phyloP scores from a whole-genome alignment of 2,113 vertebrate genomes.

The Gobiocypris rarus region DNA sequence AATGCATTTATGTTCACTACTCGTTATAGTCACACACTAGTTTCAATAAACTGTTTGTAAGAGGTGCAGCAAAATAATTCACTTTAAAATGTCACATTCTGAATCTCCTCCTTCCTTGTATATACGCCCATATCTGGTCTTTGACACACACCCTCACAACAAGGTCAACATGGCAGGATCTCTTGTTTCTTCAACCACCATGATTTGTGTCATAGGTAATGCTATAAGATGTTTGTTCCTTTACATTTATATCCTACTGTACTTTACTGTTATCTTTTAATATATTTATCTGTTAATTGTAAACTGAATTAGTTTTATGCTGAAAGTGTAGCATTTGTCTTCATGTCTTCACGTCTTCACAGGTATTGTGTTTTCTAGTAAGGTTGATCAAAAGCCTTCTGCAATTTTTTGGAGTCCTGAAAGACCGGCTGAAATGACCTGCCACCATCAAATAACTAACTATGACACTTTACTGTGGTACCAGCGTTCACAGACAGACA shows the following conservation, averaged over 20 bases:
- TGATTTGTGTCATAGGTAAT: constrained; percentile 1
- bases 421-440: constrained; percentile 32
- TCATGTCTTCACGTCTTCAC: too few species aligned
- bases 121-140: background rate
- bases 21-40: background rate
- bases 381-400: constrained; percentile 45
- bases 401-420: constrained; percentile 24
- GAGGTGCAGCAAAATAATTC: background rate
- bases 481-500: constrained; percentile 2
- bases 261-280: background rate
- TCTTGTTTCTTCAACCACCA: background rate
- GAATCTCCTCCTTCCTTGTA: background rate
- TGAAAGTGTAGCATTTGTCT: too few species aligned
- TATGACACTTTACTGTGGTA: constrained; percentile 53
- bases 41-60: background rate
- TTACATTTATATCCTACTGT: background rate
- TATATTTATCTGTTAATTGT: background rate
- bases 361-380: constrained; percentile 13
- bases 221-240: background rate
- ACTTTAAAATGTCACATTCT: background rate
- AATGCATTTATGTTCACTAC: background rate
- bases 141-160: background rate
- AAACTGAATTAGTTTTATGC: background rate
- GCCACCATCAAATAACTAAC: constrained; percentile 22
- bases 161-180: background rate